A percentile compares a stretch with the other conserved stretches of the same genome.
phyloP scores from a whole-genome alignment of 2,797 vertebrate species.

The Emys orbicularis region DNA sequence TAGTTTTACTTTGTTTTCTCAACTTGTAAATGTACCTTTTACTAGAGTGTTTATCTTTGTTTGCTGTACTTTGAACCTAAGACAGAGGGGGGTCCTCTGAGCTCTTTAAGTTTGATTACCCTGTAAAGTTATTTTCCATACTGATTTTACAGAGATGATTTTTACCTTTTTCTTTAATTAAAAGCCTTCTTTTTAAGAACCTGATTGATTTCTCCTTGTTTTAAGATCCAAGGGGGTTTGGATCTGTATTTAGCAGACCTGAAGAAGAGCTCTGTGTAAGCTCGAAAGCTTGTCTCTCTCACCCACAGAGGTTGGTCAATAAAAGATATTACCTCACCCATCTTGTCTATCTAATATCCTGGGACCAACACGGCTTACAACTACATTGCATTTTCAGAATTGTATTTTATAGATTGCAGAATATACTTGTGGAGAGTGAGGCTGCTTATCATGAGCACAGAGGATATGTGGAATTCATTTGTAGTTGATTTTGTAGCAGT shows the following conservation, averaged over 20 bases:
- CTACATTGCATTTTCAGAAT: not conserved
- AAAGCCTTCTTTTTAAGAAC: no score
- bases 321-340: not conserved
- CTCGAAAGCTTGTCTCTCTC: not conserved
- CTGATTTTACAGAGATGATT: no score
- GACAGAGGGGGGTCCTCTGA: no score
- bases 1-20: no score
- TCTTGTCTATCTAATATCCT: not conserved
- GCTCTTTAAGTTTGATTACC: no score
- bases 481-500: not conserved
- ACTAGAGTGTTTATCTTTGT: no score
- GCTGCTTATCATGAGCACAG: not conserved
- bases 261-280: not conserved
- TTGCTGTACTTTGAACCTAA: no score
- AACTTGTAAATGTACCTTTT: no score
- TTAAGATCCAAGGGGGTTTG: no score
- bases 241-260: not conserved
- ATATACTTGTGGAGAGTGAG: not conserved
- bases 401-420: not conserved
- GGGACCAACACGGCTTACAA: not conserved
- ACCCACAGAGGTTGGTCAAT: not conserved
- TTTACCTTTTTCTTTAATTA: no score
- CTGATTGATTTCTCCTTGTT: no score
- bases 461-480: not conserved
- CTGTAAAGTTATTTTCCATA: no score